These are phyloP conservation scores for Cephus sareptanus DNA, from an alignment of 2,888 invertebrate genomes.

Conservation along the genomic window DNA sequence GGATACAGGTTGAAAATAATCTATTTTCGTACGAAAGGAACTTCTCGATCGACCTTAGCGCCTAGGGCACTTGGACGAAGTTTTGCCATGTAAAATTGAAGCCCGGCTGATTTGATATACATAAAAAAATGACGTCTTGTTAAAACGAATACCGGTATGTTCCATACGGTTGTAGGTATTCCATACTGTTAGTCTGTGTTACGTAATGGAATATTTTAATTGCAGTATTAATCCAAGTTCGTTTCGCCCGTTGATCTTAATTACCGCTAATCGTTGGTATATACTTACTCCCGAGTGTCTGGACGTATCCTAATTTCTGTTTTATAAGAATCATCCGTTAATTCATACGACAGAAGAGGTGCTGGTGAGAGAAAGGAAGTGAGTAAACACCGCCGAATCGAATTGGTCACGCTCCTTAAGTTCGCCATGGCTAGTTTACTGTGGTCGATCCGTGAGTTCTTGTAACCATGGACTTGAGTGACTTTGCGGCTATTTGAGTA, in stretches of 20 bases:
- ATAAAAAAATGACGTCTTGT: neutral
- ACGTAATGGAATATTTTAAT: neutral
- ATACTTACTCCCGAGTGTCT: neutral
- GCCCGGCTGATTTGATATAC: neutral
- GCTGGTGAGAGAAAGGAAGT: neutral
- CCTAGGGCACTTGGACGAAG: neutral
- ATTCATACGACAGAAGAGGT: conserved; percentile 3
- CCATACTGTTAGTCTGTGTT: neutral
- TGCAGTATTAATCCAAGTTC: neutral
- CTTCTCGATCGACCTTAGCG: neutral
- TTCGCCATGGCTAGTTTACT: conserved; percentile 51
- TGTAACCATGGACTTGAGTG: conserved; percentile 16
- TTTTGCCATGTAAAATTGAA: neutral
- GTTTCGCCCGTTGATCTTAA: neutral
- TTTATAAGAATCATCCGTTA: neutral
- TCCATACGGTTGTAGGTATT: neutral
- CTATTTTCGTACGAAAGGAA: neutral
- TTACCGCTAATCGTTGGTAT: neutral
- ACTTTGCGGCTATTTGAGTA: neutral
- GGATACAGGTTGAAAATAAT: neutral
- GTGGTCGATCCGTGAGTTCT: conserved; percentile 46
- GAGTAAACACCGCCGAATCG: conserved; percentile 32
- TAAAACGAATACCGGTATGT: neutral
- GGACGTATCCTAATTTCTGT: neutral
- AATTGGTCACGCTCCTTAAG: conserved; percentile 53